Evolutionary conservation across 2,888 invertebrate genomes (phyloP), one percentile per base, ranked within the genome.

Genomic region (Hyppa rectilinea): DNA sequence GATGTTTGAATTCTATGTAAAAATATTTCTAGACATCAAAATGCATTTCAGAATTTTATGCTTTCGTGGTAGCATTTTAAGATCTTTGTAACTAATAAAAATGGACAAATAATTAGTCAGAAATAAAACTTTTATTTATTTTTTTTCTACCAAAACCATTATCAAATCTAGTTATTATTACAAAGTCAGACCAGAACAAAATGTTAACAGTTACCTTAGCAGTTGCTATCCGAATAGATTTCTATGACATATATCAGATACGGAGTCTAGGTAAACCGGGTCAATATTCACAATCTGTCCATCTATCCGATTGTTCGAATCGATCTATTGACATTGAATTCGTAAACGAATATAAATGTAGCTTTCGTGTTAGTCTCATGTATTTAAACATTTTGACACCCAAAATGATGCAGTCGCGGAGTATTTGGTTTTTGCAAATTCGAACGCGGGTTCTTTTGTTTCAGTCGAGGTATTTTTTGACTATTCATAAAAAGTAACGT

Each of bases 311-410:
- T 49, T 60, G 20, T 45, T 60, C 64, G 75, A 64, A 69, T n/a
- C 20, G 38, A 58, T 53, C 52, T 40, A 81, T 79, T 81, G 64
- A 50, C 9, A 77, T 81, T 77, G 81, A 38, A 61, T 53, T 56
- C 49, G 14, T 49, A 1, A 20, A 34, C 23, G 50, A 74, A 36
- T 50, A 38, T 29, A 60, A 55, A 81, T 66, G 43, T 17, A 9
- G 47, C 26, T 81, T 60, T 71, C 45, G 38, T 10, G 43, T 40
- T 23, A 43, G n/a, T 66, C 60, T 53, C 78, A 45, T 56, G 23
- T 67, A 31, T 80, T 64, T 64, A 40, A 40, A 26, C 62, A 66
- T 71, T 64, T 81, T 79, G 63, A 50, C 49, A 63, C 20, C 17
- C 29, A 43, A 77, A 80, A 79, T 67, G 26, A 66, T 43, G 0